Evolutionary conservation across 2,888 invertebrate species (phyloP), one percentile per base, ranked within the genome.

Genomic region (Tipula helvola): DNA sequence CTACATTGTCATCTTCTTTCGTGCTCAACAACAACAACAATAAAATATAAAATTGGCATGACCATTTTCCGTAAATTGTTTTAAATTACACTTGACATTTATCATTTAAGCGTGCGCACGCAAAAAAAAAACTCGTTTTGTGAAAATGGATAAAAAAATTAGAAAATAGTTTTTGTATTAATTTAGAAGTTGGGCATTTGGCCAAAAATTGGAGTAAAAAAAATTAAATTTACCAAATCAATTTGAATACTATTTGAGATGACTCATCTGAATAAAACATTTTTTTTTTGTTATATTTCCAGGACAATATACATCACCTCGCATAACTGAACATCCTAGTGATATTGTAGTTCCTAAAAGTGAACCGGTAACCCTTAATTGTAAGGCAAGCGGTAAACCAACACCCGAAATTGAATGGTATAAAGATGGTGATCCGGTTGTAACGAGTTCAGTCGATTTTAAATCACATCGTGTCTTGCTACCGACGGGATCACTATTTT

Each of bases 301-400:
- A 97, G 97, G 94, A 90, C 97, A 97, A 93, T 96, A 95, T 91
- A 95, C 97, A 90, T 95, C 97, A 86, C 99, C 99, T 3, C 94
- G 97, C 88, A 99, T 99, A 92, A 97, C 97, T 88, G 99, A 99
- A 91, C 99, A 99, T 92, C 99, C 99, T 87, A 96, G 97, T 89
- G 98, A 99, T 93, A 96, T 97, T 89, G 96, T 97, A 89, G 98
- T 99, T 57, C 97, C 97, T 87, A 96, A 97, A 92, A 98, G 98
- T 91, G 98, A 99, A 90, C 99, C 99, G 83, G 98, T 98, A 87
- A 99, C 99, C 87, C 93, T 99, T 88, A 97, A 98, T 91, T 99
- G 99, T 92, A 98, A 98, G 90, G 99, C 98, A 13, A 98, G 98
- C 91, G 99, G 99, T 88, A 96, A 97, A 89, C 97, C 97, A 3